Evolutionary conservation across 2,888 invertebrate genomes (phyloP).

Genomic region (Acronicta psi): DNA sequence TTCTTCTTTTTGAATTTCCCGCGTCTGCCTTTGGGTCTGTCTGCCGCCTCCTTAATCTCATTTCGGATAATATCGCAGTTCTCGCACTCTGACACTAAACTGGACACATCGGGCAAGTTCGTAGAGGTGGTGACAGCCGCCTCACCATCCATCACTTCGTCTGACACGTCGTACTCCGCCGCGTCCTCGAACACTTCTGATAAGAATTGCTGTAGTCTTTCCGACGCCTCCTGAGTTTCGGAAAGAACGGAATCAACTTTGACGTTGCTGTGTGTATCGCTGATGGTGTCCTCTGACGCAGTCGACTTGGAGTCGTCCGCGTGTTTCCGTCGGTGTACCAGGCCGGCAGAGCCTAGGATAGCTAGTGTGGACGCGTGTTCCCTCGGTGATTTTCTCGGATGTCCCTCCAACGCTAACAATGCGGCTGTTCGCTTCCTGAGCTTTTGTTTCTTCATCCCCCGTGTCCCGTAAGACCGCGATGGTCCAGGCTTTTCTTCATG

Average conservation of each 20-base stretch:
- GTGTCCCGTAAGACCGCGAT: constrained; percentile 79
- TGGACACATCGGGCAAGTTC: constrained; percentile 81
- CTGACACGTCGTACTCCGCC: constrained; percentile 84
- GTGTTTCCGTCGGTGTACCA: constrained; percentile 88
- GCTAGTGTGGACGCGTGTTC: constrained; percentile 96
- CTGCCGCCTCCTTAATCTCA: constrained; percentile 71
- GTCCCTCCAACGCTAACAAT: constrained; percentile 81
- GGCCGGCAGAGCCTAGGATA: constrained; percentile 91
- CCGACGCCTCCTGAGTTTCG: constrained; percentile 76
- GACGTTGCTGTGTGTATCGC: constrained; percentile 73
- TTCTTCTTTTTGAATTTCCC: constrained; percentile 92
- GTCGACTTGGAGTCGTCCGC: constrained; percentile 82
- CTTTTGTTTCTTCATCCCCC: constrained; percentile 80
- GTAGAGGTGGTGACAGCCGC: constrained; percentile 73
- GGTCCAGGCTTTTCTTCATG: constrained; percentile 80
- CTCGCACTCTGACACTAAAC: constrained; percentile 82
- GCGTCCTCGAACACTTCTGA: constrained; percentile 83
- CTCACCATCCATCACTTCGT: constrained; percentile 78
- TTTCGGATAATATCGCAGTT: constrained; percentile 80
- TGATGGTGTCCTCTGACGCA: constrained; percentile 82
- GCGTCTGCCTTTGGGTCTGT: constrained; percentile 70
- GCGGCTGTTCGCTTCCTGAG: constrained; percentile 74
- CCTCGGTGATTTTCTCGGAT: constrained; percentile 94
- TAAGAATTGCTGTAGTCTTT: constrained; percentile 80
- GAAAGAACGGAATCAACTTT: constrained; percentile 74